Percentiles rank a stretch among this genome's conserved stretches.
These are phyloP conservation scores for Isoperla grammatica DNA, from an alignment of 2,888 invertebrate species.

Conservation along the genomic window DNA sequence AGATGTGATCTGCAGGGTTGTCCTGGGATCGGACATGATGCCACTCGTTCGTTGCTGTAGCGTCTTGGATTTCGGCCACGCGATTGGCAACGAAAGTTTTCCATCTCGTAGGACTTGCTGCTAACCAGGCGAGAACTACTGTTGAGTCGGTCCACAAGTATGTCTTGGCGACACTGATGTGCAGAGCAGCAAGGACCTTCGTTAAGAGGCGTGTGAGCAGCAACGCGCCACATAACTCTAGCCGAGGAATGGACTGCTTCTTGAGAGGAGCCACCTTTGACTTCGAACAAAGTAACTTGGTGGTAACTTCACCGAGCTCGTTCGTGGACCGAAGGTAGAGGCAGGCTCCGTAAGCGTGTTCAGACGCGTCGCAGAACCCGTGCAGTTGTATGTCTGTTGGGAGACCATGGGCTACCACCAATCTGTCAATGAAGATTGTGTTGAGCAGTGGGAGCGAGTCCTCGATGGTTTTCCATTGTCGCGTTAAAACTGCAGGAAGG, in stretches of 20 bases:
- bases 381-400: no score
- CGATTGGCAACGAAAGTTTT: slow-evolving; percentile 35
- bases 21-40: slow-evolving; percentile 22
- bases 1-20: background rate
- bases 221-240: slow-evolving; percentile 36
- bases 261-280: slow-evolving; percentile 34
- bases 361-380: slow-evolving; percentile 34
- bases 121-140: slow-evolving; percentile 36
- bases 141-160: slow-evolving; percentile 36
- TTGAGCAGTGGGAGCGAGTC: no score
- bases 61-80: slow-evolving; percentile 32
- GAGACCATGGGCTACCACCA: background rate
- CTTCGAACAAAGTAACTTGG: slow-evolving; percentile 29
- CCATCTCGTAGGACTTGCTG: slow-evolving; percentile 27
- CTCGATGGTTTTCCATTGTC: no score
- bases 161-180: slow-evolving; percentile 7
- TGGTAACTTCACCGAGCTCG: background rate
- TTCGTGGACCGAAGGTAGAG: slow-evolving; percentile 24
- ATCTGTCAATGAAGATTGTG: no score
- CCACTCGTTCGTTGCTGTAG: slow-evolving; percentile 27
- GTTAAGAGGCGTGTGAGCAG: slow-evolving; percentile 31
- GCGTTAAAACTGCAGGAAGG: no score
- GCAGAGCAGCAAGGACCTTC: slow-evolving; percentile 19
- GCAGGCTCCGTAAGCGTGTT: slow-evolving; percentile 32
- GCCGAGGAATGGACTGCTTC: slow-evolving; percentile 33